phyloP scores from a whole-genome alignment of 2,888 invertebrate genomes.

The Cynaeus angustus region DNA sequence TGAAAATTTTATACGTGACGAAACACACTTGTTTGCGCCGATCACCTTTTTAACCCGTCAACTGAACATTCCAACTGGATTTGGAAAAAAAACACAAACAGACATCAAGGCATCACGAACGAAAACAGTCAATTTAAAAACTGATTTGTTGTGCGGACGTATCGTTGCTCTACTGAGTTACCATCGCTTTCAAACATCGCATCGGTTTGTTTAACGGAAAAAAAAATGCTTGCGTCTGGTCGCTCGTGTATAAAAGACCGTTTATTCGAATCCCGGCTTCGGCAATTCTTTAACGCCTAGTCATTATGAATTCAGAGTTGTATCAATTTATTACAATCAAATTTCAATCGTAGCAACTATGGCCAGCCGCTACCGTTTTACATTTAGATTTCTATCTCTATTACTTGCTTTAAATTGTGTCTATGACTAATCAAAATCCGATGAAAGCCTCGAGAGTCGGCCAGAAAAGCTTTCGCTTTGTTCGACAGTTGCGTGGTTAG shows the following conservation, averaged over 20 bases:
- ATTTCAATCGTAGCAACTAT: conserved; percentile 68
- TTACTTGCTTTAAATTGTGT: conserved; percentile 72
- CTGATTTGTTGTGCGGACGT: too few species aligned
- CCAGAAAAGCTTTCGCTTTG: conserved; percentile 53
- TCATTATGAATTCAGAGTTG: conserved; percentile 67
- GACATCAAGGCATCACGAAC: too few species aligned
- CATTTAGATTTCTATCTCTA: conserved; percentile 72
- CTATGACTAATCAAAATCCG: conserved; percentile 73
- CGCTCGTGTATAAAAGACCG: conserved; percentile 22
- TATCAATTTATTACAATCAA: conserved; percentile 71
- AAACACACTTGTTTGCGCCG: conserved; percentile 59
- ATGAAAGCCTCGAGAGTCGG: conserved; percentile 66
- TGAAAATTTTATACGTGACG: conserved; percentile 67
- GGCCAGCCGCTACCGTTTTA: conserved; percentile 69
- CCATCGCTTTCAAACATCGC: too few species aligned
- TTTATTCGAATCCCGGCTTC: conserved; percentile 37
- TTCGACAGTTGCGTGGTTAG: not conserved
- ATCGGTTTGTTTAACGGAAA: too few species aligned
- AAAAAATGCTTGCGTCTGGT: conserved; percentile 4
- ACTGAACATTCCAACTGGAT: not conserved
- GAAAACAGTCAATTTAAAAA: too few species aligned
- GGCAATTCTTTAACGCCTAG: conserved; percentile 66
- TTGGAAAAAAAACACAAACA: not conserved
- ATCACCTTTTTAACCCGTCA: conserved; percentile 12
- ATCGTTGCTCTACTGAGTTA: too few species aligned